Base-by-base conservation (phyloP, 2,888 invertebrate genomes). In the Ophion obscuratus region DNA sequence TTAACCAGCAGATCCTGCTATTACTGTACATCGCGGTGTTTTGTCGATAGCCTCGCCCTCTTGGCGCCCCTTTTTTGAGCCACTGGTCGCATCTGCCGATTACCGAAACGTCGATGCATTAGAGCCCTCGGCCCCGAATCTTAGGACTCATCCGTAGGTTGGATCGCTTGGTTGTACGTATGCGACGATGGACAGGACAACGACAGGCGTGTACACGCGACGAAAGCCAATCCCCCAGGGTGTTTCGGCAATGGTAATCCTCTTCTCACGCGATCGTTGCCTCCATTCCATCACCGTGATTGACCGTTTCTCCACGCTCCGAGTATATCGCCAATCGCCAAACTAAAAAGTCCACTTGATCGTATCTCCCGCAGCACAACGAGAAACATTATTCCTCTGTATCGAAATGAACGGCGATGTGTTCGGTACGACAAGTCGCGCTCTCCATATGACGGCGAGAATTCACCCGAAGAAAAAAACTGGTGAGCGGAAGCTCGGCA, bases 1-100 rank as follows among this genome's bases (percentile, higher is more conserved):
- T 44, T 40, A 68, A n/a, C 40, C 64, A 76, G n/a, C 44, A 17
- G 61, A 71, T 31, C 53, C 62, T 64, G 31, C 20, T 62, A 62
- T 44, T 68, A 71, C 68, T 61, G 61, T 59, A 71, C 20, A 44
- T 24, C 14, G 31, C 61, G 4, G 64, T 24, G n/a, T 70, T 62
- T 24, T 24, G 20, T 57, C 31, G 57, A n/a, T 14, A 62, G 40
- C 40, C 76, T n/a, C 70, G 14, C 20, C 24, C 44, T 40, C 47
- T 36, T 62, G n/a, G 57, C 59, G 27, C 64, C 73, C 66, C 67
- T 76, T 74, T 74, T 82, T 78, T 67, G 74, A 82, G 82, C 79
- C 75, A 9, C 82, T 66, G 82, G 81, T 77, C 81, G 83, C 87
- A 86, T 86, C 87, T 87, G 87, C 83, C 84, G 86, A 87, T 87